Percentiles rank a stretch among this genome's conserved stretches.
These are phyloP conservation scores for Calliopsis andreniformis DNA, from an alignment of 1,140 invertebrate genomes.

Conservation along the genomic window DNA sequence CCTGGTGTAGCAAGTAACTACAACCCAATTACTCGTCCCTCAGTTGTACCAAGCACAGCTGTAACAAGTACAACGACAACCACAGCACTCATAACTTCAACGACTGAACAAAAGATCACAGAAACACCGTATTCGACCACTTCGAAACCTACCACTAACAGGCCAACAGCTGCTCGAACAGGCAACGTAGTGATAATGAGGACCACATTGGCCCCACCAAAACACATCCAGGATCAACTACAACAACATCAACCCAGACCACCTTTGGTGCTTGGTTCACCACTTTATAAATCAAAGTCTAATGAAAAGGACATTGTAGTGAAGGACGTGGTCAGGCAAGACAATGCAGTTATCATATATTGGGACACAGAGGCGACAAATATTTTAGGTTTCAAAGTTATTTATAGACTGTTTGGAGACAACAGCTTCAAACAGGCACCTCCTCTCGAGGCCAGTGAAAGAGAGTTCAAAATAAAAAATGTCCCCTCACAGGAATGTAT, in stretches of 20 bases:
- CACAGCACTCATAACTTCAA: constrained; percentile 54
- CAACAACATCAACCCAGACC: constrained; percentile 83
- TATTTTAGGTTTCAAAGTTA: constrained; percentile 93
- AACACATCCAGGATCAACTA: constrained; percentile 68
- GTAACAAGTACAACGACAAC: constrained; percentile 64
- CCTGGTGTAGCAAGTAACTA: constrained; percentile 58
- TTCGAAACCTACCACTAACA: constrained; percentile 62
- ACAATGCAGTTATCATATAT: constrained; percentile 93
- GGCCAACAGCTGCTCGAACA: constrained; percentile 75
- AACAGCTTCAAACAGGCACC: constrained; percentile 94
- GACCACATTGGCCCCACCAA: constrained; percentile 74
- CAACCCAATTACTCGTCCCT: constrained; percentile 41
- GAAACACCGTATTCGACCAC: constrained; percentile 66
- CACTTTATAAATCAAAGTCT: constrained; percentile 83
- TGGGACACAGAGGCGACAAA: constrained; percentile 94
- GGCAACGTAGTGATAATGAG: constrained; percentile 79
- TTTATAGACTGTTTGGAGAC: constrained; percentile 94
- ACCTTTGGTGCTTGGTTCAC: constrained; percentile 87
- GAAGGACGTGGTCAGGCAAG: constrained; percentile 91
- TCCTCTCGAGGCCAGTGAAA: constrained; percentile 91
- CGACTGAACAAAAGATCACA: constrained; percentile 66
- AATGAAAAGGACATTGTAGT: constrained; percentile 91
- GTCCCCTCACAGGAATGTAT: constrained; percentile 95
- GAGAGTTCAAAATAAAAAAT: constrained; percentile 95
- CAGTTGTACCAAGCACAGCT: constrained; percentile 53